phyloP scores from a whole-genome alignment of 2,797 vertebrate species.

The Ctenopoma kingsleyae region DNA sequence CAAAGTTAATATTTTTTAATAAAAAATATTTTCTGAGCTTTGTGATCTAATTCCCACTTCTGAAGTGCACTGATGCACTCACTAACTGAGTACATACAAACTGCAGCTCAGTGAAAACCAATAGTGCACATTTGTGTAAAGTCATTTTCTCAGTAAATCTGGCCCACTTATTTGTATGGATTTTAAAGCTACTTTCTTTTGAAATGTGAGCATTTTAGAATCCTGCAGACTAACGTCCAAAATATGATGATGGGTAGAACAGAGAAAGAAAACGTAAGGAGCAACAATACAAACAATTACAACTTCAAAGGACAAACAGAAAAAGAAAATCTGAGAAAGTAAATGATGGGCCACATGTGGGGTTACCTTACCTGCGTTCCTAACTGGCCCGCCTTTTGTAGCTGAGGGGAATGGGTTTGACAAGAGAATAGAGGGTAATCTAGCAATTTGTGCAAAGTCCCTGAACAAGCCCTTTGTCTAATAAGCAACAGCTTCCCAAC shows the following conservation, averaged over 20 bases:
- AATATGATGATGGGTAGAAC: slow-evolving; percentile 77
- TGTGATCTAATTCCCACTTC: background rate
- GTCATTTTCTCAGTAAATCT: background rate
- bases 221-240: slow-evolving; percentile 78
- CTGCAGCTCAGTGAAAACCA: background rate
- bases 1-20: background rate
- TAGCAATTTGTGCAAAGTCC: slow-evolving; percentile 83
- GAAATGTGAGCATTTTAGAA: slow-evolving; percentile 72
- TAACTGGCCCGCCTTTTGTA: slow-evolving; percentile 88
- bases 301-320: slow-evolving; percentile 66
- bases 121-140: background rate
- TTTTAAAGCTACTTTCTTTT: slow-evolving; percentile 42
- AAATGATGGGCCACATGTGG: slow-evolving; percentile 76
- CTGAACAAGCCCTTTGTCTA: slow-evolving; percentile 73
- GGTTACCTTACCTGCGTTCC: slow-evolving; percentile 87
- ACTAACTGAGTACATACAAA: background rate
- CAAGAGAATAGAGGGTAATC: slow-evolving; percentile 89
- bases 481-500: slow-evolving; percentile 71
- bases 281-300: slow-evolving; percentile 71
- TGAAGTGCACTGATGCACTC: background rate
- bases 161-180: slow-evolving; percentile 35
- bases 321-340: slow-evolving; percentile 69
- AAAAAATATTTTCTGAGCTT: background rate
- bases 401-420: slow-evolving; percentile 88
- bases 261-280: slow-evolving; percentile 66